Conservation (phyloP, 2,888 invertebrate species). For the Drosophila meridionalis region DNA sequence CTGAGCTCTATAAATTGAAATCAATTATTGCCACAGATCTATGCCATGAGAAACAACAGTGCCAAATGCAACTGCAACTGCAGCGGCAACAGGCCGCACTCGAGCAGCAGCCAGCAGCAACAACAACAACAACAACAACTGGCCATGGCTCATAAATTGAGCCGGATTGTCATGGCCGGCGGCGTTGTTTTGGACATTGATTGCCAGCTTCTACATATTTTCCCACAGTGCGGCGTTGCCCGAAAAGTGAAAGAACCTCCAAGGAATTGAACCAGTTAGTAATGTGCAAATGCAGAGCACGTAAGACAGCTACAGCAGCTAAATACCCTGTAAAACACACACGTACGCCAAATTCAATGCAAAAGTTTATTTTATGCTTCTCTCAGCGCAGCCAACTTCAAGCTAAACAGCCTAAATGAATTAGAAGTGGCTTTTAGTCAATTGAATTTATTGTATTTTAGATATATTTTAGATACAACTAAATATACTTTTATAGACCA, state of each 20-base stretch:
- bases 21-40: slow-evolving; percentile 76
- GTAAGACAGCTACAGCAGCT: not conserved
- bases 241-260: slow-evolving; percentile 73
- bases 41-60: slow-evolving; percentile 68
- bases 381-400: not conserved
- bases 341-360: not conserved
- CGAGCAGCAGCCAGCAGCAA: slow-evolving; percentile 11
- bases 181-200: slow-evolving; percentile 75
- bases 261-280: slow-evolving; percentile 52
- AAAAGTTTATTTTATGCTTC: not conserved
- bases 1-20: slow-evolving; percentile 72
- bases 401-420: too few species aligned
- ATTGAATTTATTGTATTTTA: not conserved
- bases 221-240: slow-evolving; percentile 68
- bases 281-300: slow-evolving; percentile 20
- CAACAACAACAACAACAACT: slow-evolving; percentile 18
- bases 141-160: slow-evolving; percentile 71
- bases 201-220: slow-evolving; percentile 80
- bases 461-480: too few species aligned
- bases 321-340: slow-evolving; percentile 30
- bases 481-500: not conserved
- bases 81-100: slow-evolving; percentile 13
- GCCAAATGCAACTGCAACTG: slow-evolving; percentile 36
- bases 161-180: slow-evolving; percentile 71
- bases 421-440: not conserved